phyloP scores from a whole-genome alignment of 1,140 invertebrate genomes.

The Caerostris extrusa region DNA sequence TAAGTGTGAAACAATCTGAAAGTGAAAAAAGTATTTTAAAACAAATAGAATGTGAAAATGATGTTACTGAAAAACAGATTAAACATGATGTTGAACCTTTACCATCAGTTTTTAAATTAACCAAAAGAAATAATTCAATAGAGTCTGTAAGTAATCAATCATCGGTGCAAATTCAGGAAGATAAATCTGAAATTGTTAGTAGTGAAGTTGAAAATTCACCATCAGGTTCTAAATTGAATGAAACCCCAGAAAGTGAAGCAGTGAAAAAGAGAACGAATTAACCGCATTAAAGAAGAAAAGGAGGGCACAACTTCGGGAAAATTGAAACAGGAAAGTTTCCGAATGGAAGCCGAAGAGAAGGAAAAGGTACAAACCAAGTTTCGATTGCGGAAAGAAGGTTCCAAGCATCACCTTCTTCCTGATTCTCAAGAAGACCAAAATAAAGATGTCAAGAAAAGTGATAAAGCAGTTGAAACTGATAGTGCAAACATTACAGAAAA shows the following conservation, averaged over 20 bases:
- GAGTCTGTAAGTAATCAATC: neutral
- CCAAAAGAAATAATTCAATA: neutral
- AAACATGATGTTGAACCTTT: neutral
- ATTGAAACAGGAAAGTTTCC: conserved; percentile 91
- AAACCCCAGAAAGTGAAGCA: conserved; percentile 80
- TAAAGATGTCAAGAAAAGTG: conserved; percentile 60
- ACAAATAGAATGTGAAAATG: neutral
- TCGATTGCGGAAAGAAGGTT: conserved; percentile 59
- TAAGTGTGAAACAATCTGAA: neutral
- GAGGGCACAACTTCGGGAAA: conserved; percentile 91
- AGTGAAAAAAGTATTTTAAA: neutral
- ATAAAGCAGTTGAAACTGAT: conserved; percentile 73
- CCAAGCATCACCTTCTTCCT: neutral
- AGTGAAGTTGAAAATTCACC: neutral
- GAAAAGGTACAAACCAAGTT: conserved; percentile 77
- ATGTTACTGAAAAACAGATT: neutral
- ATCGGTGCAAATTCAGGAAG: neutral
- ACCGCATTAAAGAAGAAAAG: conserved; percentile 95
- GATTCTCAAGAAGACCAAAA: neutral
- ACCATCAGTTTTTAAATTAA: neutral
- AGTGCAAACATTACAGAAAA: conserved; percentile 60
- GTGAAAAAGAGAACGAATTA: conserved; percentile 87
- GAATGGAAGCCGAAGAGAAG: conserved; percentile 83
- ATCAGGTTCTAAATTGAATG: conserved; percentile 39
- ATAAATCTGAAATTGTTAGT: neutral